phyloP scores from a whole-genome alignment of 2,888 invertebrate species.

The Dasysyrphus tricinctus region DNA sequence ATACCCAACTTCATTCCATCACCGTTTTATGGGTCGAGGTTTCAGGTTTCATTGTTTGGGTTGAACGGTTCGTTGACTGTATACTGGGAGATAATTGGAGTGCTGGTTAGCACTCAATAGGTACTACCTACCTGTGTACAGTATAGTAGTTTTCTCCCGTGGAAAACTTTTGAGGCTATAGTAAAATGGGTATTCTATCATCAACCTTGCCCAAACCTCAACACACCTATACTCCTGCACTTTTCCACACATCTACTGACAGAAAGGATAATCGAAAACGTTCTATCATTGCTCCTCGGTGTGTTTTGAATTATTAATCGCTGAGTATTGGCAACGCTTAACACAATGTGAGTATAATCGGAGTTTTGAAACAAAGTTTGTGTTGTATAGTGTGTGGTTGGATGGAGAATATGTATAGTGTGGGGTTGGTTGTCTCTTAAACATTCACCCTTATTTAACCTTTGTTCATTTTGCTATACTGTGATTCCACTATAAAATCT shows the following conservation, averaged over 20 bases:
- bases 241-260: not conserved
- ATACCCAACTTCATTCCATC: conserved; percentile 17
- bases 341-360: conserved; percentile 40
- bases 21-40: conserved; percentile 72
- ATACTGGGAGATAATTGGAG: conserved; percentile 70
- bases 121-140: not conserved
- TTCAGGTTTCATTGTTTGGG: conserved; percentile 74
- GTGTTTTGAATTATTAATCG: conserved; percentile 62
- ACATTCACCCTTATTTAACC: conserved; percentile 21
- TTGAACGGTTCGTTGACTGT: conserved; percentile 74
- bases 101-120: conserved; percentile 63
- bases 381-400: not conserved
- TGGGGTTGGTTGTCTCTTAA: not conserved
- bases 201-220: not conserved
- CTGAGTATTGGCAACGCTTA: conserved; percentile 58
- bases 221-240: not conserved
- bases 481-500: conserved; percentile 19
- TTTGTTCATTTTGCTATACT: conserved; percentile 5
- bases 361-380: conserved; percentile 24
- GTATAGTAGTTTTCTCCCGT: conserved; percentile 19
- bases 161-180: conserved; percentile 42
- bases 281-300: conserved; percentile 30
- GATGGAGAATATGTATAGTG: not conserved
- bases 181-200: conserved; percentile 21
- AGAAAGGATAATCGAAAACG: conserved; percentile 39